These are phyloP conservation scores for Onychorhynchus coronatus DNA, from an alignment of 2,113 vertebrate genomes.

Conservation along the genomic window DNA sequence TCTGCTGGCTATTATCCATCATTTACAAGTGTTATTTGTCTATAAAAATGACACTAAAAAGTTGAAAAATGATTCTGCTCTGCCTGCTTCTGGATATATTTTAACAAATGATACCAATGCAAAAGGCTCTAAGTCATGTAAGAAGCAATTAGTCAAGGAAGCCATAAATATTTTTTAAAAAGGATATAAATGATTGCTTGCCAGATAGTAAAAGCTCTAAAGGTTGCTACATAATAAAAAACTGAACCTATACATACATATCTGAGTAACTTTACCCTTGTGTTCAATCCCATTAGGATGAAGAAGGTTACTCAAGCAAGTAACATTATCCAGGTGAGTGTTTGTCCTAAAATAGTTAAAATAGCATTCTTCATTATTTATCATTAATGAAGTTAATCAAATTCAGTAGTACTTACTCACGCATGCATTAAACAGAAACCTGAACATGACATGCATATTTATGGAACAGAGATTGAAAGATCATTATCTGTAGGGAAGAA, in stretches of 20 bases:
- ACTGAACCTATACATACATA: conserved; percentile 22
- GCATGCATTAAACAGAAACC: conserved; percentile 71
- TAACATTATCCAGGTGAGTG: conserved; percentile 22
- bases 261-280: conserved; percentile 49
- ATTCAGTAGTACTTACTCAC: conserved; percentile 69
- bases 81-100: conserved; percentile 74
- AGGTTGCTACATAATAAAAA: conserved; percentile 73
- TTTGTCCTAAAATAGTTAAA: conserved; percentile 73
- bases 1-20: conserved; percentile 79
- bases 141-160: conserved; percentile 80
- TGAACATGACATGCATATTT: conserved; percentile 73
- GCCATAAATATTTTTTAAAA: conserved; percentile 81
- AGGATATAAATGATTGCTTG: conserved; percentile 77
- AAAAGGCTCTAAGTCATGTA: conserved; percentile 75
- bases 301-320: conserved; percentile 40
- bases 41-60: conserved; percentile 85
- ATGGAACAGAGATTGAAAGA: conserved; percentile 72
- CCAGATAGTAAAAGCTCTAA: conserved; percentile 76
- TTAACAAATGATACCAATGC: conserved; percentile 76
- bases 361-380: conserved; percentile 73
- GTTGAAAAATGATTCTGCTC: conserved; percentile 79
- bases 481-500: conserved; percentile 65
- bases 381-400: conserved; percentile 77
- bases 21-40: conserved; percentile 84
- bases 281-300: conserved; percentile 36